phyloP scores from a whole-genome alignment of 2,113 vertebrate species.

The Calonectris borealis region DNA sequence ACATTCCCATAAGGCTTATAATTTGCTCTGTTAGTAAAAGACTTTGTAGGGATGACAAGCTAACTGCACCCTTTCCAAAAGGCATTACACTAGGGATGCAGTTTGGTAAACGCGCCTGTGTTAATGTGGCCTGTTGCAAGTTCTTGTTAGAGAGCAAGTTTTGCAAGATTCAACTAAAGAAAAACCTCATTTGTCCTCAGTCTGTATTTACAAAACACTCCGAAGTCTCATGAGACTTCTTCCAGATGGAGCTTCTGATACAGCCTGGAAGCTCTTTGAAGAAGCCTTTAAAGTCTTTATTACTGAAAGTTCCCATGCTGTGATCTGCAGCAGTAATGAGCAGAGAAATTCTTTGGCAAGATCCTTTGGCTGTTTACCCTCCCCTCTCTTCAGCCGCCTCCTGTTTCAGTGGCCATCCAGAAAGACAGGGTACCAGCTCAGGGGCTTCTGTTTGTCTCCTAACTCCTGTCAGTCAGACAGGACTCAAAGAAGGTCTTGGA shows the following conservation, averaged over 20 bases:
- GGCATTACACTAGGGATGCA: neutral
- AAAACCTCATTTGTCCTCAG: constrained; percentile 23
- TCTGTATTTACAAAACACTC: constrained; percentile 50
- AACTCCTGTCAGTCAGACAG: neutral
- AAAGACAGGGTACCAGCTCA: neutral
- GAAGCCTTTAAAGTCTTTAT: constrained; percentile 19
- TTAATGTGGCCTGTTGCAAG: neutral
- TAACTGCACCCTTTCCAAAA: constrained; percentile 17
- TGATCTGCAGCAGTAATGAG: neutral
- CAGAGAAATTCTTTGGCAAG: constrained; percentile 7
- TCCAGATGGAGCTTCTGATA: constrained; percentile 32
- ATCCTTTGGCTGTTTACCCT: neutral
- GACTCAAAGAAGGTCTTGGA: neutral
- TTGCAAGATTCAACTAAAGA: constrained; percentile 4
- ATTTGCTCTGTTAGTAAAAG: constrained; percentile 2
- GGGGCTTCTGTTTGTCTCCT: neutral
- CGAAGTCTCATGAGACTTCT: neutral
- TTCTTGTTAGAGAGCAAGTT: neutral
- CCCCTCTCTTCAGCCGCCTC: neutral
- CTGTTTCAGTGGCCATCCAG: neutral
- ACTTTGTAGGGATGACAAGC: constrained; percentile 20
- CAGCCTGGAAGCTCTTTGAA: constrained; percentile 32
- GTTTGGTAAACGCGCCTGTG: neutral
- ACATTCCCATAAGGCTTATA: constrained; percentile 8
- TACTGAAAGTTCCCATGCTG: neutral